These are phyloP conservation scores for Hippoglossus stenolepis DNA, from an alignment of 2,113 vertebrate species.

Conservation along the genomic window DNA sequence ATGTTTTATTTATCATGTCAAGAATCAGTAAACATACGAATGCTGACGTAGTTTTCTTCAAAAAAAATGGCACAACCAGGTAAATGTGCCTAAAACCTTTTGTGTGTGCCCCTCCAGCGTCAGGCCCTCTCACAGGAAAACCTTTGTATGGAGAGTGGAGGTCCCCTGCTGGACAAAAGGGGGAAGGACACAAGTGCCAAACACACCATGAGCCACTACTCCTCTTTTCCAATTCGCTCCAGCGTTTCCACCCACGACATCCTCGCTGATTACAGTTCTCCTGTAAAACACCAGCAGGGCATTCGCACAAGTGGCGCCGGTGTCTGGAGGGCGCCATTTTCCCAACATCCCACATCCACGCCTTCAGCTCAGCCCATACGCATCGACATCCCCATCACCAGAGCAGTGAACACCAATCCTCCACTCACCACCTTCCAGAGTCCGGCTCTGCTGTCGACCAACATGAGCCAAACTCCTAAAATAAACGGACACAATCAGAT, in stretches of 20 bases:
- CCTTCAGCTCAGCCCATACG: constrained; percentile 84
- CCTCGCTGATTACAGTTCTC: constrained; percentile 80
- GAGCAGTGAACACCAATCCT: constrained; percentile 74
- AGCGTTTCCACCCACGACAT: constrained; percentile 86
- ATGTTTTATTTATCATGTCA: background rate
- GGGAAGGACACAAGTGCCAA: constrained; percentile 63
- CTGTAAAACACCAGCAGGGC: constrained; percentile 75
- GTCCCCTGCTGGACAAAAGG: constrained; percentile 80
- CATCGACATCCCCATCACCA: constrained; percentile 88
- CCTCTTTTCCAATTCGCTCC: constrained; percentile 84
- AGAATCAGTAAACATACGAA: background rate
- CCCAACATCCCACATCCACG: constrained; percentile 74
- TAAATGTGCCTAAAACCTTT: background rate
- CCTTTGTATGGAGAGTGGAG: constrained; percentile 79
- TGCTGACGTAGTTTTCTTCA: too few species aligned
- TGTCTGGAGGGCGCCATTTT: constrained; percentile 88
- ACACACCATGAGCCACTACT: constrained; percentile 76
- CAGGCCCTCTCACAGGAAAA: constrained; percentile 90
- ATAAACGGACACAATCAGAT: constrained; percentile 10
- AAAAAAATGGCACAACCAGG: background rate
- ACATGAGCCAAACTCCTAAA: constrained; percentile 12
- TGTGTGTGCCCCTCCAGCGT: constrained; percentile 75
- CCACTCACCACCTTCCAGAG: constrained; percentile 67
- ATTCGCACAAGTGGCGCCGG: constrained; percentile 84
- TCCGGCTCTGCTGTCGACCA: background rate